Evolutionary conservation across 2,888 invertebrate species (phyloP), one percentile per base, ranked within the genome.

Genomic region (Oscheius myriophilus): DNA sequence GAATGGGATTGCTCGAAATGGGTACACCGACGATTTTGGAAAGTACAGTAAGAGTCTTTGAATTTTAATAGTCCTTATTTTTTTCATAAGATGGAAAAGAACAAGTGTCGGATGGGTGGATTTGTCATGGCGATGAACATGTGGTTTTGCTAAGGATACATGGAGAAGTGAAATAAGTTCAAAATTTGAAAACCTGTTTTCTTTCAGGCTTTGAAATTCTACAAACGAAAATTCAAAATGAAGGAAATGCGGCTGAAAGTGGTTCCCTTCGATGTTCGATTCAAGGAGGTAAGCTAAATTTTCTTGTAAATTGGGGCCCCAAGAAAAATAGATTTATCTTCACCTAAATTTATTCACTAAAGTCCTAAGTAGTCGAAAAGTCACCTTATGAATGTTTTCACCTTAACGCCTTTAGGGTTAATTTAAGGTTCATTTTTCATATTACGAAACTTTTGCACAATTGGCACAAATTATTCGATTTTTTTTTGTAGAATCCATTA

Each of bases 221-320:
- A 72, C 55, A 67, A 62, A 1, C 70, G 68, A 53, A 63, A 70
- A n/a, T 73, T 71, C 43, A 61, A 65, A 4, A 55, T 55, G 6
- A 66, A 55, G 26, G 67, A 69, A n/a, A 70, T 72, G 55, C 70
- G 80, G 1, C 54, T 80, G 58, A 80, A 80, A 62, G 69, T 80
- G 9, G 77, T 76, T 12, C 79, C 80, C 16, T 80, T 80, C 58
- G 80, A 80, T 66, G 78, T 80, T 45, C 53, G 80, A 71, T 80
- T 78, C 55, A 71, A 71, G 46, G 78, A 80, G 72, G 80, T 80
- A 11, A 16, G 46, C n/a, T n/a, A n/a, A n/a, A n/a, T n/a, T n/a
- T n/a, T n/a, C n/a, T n/a, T n/a, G n/a, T n/a, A n/a, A n/a, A n/a
- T n/a, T n/a, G n/a, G n/a, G n/a, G n/a, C n/a, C n/a, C n/a, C n/a